Conservation (phyloP, 92 coral and sea anemone species). For the Zoanthus solanderi region DNA sequence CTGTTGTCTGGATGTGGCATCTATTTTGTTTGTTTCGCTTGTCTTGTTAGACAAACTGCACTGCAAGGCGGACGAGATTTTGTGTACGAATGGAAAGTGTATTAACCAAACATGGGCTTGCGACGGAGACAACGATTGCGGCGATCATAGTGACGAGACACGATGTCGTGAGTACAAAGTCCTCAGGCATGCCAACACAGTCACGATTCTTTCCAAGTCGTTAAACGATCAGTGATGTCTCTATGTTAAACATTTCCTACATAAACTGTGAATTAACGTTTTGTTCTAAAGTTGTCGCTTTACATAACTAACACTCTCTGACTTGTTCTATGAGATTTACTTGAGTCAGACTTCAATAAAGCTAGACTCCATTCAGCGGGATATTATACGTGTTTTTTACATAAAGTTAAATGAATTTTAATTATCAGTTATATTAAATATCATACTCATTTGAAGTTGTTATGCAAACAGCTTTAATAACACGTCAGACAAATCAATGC, state of each 20-base stretch:
- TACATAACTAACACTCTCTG: neutral
- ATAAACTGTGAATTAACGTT: neutral
- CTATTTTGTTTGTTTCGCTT: slow-evolving; percentile 11
- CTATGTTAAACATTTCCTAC: neutral
- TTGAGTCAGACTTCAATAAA: neutral
- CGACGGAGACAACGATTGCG: slow-evolving; percentile 38
- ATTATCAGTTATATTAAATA: neutral
- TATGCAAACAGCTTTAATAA: neutral
- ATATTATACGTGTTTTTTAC: neutral
- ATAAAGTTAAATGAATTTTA: neutral
- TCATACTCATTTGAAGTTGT: neutral
- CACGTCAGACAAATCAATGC: neutral
- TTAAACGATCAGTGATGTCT: neutral
- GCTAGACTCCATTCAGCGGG: neutral
- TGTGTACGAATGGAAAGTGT: slow-evolving; percentile 45
- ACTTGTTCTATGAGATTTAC: neutral
- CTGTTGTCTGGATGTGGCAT: neutral
- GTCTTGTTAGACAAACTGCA: slow-evolving; percentile 32
- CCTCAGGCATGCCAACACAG: slow-evolving; percentile 32
- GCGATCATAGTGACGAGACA: slow-evolving; percentile 36
- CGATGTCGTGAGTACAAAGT: slow-evolving; percentile 43
- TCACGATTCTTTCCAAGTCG: slow-evolving; percentile 6
- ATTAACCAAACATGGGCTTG: slow-evolving; percentile 47
- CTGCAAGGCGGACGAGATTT: slow-evolving; percentile 44
- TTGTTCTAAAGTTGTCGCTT: neutral